These are phyloP conservation scores for Beris morrisii DNA, from an alignment of 2,888 invertebrate genomes.

Conservation along the genomic window DNA sequence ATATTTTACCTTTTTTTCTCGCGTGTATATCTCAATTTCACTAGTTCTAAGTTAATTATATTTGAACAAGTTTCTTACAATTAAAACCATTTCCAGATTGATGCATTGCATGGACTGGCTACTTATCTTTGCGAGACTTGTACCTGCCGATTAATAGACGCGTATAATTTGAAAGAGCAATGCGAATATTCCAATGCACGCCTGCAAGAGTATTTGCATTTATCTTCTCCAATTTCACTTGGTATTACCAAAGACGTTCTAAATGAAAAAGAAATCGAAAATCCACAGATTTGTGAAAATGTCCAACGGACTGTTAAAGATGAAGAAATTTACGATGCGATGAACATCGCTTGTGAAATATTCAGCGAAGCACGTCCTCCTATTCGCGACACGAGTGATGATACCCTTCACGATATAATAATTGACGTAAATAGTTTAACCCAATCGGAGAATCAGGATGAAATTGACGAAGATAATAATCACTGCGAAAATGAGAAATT, in stretches of 20 bases:
- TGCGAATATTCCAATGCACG: conserved; percentile 47
- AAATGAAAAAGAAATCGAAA: neutral
- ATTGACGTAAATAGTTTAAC: conserved; percentile 48
- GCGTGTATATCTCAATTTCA: too few species aligned
- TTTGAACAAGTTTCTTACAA: too few species aligned
- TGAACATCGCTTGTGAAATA: conserved; percentile 44
- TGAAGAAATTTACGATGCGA: conserved; percentile 37
- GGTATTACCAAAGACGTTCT: conserved; percentile 18
- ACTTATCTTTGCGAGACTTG: conserved; percentile 48
- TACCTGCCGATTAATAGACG: conserved; percentile 47
- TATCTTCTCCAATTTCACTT: neutral
- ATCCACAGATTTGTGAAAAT: neutral
- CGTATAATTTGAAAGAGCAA: conserved; percentile 48
- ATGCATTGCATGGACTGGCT: conserved; percentile 46
- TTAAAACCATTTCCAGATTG: conserved; percentile 39
- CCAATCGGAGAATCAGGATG: conserved; percentile 45
- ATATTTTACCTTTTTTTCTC: too few species aligned
- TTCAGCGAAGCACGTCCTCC: conserved; percentile 44
- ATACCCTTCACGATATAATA: conserved; percentile 46
- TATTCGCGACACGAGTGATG: conserved; percentile 44
- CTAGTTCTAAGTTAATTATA: too few species aligned
- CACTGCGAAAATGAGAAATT: neutral
- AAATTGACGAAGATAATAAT: too few species aligned
- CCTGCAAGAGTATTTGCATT: conserved; percentile 44
- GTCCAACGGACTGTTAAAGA: conserved; percentile 31